phyloP scores from a whole-genome alignment of 2,797 vertebrate genomes.

The Sebastes cheni region DNA sequence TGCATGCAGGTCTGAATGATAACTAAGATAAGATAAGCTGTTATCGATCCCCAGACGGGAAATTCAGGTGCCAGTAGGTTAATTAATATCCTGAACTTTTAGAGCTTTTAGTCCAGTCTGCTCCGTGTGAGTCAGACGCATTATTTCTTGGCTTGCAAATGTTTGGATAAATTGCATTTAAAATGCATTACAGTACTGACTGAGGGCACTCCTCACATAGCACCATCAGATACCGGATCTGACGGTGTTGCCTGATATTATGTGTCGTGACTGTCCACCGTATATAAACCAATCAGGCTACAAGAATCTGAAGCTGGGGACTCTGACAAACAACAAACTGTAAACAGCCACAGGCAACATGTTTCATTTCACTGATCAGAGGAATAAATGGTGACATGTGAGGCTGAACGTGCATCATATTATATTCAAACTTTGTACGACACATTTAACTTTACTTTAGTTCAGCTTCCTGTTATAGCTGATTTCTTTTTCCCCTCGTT shows the following conservation, averaged over 20 bases:
- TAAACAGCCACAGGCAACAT: not conserved
- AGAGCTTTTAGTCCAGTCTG: not conserved
- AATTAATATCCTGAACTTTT: not conserved
- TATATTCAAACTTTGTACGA: not conserved
- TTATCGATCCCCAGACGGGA: not conserved
- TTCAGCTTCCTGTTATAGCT: not conserved
- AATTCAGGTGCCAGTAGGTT: not conserved
- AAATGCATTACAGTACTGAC: not conserved
- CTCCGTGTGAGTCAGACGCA: not conserved
- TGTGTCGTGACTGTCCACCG: not conserved
- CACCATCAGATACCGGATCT: not conserved
- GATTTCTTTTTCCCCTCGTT: not conserved
- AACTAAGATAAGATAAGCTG: not conserved
- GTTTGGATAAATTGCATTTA: not conserved
- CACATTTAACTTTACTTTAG: not conserved
- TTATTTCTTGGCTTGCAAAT: not conserved
- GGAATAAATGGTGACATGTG: not conserved
- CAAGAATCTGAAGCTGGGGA: not conserved
- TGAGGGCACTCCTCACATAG: not conserved
- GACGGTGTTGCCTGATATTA: not conserved
- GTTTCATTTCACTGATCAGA: not conserved
- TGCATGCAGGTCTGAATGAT: not conserved
- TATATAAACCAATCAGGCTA: not conserved
- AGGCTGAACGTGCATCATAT: not conserved
- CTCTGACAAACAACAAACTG: not conserved